A percentile compares a stretch with the other conserved stretches of the same genome.
phyloP scores from a whole-genome alignment of 2,113 vertebrate genomes.

The Artemisiospiza belli region DNA sequence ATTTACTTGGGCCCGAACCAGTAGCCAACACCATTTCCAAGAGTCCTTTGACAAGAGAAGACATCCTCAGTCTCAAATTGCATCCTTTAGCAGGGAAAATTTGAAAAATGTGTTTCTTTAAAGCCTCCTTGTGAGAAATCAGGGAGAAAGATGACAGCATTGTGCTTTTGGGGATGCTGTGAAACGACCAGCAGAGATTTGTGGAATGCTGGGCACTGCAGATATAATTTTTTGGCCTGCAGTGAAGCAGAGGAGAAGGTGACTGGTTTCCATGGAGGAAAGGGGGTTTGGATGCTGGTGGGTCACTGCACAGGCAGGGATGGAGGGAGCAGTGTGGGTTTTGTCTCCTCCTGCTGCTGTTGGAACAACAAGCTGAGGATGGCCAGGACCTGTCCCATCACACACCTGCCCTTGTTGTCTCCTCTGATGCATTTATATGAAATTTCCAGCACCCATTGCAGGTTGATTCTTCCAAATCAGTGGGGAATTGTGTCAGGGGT shows the following conservation, averaged over 20 bases:
- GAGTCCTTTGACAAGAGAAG: neutral
- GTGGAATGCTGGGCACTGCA: neutral
- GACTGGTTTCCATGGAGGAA: neutral
- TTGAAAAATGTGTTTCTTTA: neutral
- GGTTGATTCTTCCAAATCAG: neutral
- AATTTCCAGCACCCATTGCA: neutral
- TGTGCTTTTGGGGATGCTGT: neutral
- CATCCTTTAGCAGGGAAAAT: neutral
- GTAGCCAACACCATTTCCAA: neutral
- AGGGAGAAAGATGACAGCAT: neutral
- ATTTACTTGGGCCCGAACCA: neutral
- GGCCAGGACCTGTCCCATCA: neutral
- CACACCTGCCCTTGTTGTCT: neutral
- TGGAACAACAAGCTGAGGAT: accelerated
- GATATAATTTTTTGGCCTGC: neutral
- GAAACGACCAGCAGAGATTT: neutral
- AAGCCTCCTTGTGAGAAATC: neutral
- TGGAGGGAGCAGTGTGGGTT: neutral
- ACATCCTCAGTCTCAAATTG: neutral
- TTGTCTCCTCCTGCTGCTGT: neutral
- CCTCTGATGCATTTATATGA: neutral
- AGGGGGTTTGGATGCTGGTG: neutral
- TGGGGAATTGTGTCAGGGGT: neutral
- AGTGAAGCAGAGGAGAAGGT: neutral
- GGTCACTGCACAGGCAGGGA: accelerated